Base-by-base conservation (phyloP, 2,888 invertebrate species). In the Patella pellucida region DNA sequence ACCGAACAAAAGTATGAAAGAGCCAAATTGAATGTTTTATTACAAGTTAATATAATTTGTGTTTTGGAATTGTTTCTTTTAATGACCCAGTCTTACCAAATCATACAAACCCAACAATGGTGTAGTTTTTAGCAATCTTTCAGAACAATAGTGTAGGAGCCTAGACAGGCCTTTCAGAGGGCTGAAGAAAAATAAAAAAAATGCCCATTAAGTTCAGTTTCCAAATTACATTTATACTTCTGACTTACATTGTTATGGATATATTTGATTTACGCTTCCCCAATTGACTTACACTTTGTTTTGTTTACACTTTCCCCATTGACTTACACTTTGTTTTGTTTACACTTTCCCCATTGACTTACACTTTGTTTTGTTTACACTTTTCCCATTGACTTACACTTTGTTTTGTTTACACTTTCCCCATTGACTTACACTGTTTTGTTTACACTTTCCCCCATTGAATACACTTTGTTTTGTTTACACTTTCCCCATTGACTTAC, bases 101-200 rank as follows among this genome's bases (percentile, higher is more conserved):
- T 81, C 79, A 85, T 85, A 85, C 85, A 85, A 85, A 85, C 85
- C 85, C 80, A 76, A 79, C 76, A 74, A 62, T 62, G 62, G 62
- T 62, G 62, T 62, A 62, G 62, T 62, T 62, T 23, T 62, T 19
- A 62, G 62, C 62, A 62, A 62, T 23, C 62, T 62, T 62, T 62
- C 62, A 62, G 12, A 23, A 62, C 23, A 23, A 23, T 23, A 62
- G 19, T 62, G 62, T 62, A 62, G 62, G 23, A 23, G 23, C 19
- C 62, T 23, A 23, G 23, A 62, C 9, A 19, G 23, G 62, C 19
- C 62, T 23, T 62, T 19, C 19, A 23, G 62, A 62, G 62, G 62
- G 62, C 62, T 62, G 62, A 62, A 62, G 62, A 62, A 23, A 62
- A 62, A 62, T 23, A 62, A 12, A 62, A 62, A 62, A 23, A 62